phyloP scores from a whole-genome alignment of 2,113 vertebrate genomes.

The Eonycteris spelaea region DNA sequence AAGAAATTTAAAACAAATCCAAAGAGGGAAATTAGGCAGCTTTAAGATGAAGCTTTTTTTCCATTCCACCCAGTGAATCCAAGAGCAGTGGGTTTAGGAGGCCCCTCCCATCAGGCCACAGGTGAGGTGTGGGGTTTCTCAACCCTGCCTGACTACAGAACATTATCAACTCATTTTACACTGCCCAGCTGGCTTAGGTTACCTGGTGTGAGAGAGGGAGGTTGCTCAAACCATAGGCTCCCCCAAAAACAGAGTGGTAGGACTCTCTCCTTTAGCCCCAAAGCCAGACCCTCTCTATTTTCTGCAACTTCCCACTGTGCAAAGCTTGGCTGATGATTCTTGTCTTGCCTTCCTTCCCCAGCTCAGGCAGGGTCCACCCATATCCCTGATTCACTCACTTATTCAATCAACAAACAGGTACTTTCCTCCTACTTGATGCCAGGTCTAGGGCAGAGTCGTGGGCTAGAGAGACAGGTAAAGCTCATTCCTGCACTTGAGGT shows the following conservation, averaged over 20 bases:
- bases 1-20: neutral
- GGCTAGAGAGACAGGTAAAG: neutral
- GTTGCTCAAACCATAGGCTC: neutral
- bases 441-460: neutral
- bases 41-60: neutral
- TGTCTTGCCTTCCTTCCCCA: neutral
- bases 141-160: neutral
- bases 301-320: neutral
- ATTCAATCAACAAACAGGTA: neutral
- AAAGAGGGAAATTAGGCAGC: neutral
- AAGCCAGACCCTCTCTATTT: neutral
- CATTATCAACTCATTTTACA: neutral
- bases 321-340: neutral
- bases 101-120: neutral
- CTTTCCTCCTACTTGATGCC: neutral
- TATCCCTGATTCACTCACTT: neutral
- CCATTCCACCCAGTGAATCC: neutral
- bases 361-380: neutral
- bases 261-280: neutral
- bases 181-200: neutral
- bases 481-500: neutral
- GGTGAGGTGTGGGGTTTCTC: neutral
- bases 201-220: neutral
- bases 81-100: neutral
- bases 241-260: neutral